Evolutionary conservation across 2,888 invertebrate genomes (phyloP).

Genomic region (Hirtodrosophila cameraria): DNA sequence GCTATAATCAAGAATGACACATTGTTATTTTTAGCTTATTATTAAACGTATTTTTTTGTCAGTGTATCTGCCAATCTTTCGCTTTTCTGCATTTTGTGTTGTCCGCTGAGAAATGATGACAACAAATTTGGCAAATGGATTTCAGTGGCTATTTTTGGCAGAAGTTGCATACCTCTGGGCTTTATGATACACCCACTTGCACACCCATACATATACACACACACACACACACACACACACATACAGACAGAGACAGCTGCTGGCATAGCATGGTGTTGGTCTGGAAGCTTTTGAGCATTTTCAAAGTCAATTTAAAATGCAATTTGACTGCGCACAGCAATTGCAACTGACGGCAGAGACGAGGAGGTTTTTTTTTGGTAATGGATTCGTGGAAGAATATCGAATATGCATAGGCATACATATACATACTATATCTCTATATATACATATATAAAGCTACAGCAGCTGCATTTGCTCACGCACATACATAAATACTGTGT

Average conservation of each 20-base stretch:
- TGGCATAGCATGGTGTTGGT: conserved; percentile 3
- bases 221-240: too few relatives aligned
- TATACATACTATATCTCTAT: background rate
- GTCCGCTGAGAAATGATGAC: conserved; percentile 36
- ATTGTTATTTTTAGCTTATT: background rate
- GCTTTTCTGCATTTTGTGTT: background rate
- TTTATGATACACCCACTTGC: background rate
- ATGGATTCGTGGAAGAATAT: conserved; percentile 9
- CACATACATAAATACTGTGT: conserved; percentile 15
- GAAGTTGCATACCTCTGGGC: conserved; percentile 43
- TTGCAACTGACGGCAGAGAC: conserved; percentile 33
- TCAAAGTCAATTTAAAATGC: conserved; percentile 68
- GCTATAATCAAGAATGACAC: too few relatives aligned
- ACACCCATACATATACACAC: background rate
- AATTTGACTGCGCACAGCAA: conserved; percentile 59
- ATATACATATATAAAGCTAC: background rate
- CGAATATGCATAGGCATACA: background rate
- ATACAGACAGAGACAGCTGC: background rate
- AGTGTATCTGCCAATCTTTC: too few relatives aligned
- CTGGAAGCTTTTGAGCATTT: conserved; percentile 29
- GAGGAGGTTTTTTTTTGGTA: background rate
- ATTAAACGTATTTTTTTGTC: background rate
- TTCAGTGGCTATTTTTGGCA: conserved; percentile 56
- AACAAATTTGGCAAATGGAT: conserved; percentile 70
- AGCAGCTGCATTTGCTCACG: conserved; percentile 16